Base-by-base conservation (phyloP, 2,797 vertebrate species). In the Leptatherina wallacei region DNA sequence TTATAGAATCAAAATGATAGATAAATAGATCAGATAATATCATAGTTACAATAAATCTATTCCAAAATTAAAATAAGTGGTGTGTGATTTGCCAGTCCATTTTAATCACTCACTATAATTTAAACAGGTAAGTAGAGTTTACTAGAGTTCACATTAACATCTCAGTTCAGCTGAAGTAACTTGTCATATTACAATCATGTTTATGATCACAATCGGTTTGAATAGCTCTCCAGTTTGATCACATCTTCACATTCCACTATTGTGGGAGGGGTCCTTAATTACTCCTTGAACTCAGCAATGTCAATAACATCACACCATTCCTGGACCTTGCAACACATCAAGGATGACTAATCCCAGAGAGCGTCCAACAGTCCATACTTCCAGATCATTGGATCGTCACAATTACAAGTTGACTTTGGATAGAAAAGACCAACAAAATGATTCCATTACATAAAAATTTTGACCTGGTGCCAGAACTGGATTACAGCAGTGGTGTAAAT, bases 291-390 rank as follows among this genome's bases (percentile, higher is more conserved):
- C 65, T 68, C 24, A 67, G 70, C 78, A 80, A 82, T 85, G 81
- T 81, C 79, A 84, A 77, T 82, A 89, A 33, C 56, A 68, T 52
- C 70, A 65, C 69, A 35, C 65, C 61, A 75, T 65, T 80, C 47
- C 35, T 88, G 71, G 79, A 76, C 67, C 65, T 89, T 90, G 83
- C 82, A 85, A 90, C 83, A 89, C 27, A 68, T 80, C 29, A 42
- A 78, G 47, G 47, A 80, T 91, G 90, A 91, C 79, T 91, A 89
- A 89, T 62, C 55, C 80, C 81, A 52, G 52, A 86, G 59, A 63
- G 22, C 27, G 70, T 78, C 75, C 83, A 20, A 57, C 47, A 69
- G 87, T 84, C 73, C 73, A 60, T 49, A 52, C 65, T 74, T 49
- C 68, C 70, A 65, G 55, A 63, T 73, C 24, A 30, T 51, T 72